Base-by-base conservation (phyloP, 2,888 invertebrate genomes). In the Pandemis heparana region DNA sequence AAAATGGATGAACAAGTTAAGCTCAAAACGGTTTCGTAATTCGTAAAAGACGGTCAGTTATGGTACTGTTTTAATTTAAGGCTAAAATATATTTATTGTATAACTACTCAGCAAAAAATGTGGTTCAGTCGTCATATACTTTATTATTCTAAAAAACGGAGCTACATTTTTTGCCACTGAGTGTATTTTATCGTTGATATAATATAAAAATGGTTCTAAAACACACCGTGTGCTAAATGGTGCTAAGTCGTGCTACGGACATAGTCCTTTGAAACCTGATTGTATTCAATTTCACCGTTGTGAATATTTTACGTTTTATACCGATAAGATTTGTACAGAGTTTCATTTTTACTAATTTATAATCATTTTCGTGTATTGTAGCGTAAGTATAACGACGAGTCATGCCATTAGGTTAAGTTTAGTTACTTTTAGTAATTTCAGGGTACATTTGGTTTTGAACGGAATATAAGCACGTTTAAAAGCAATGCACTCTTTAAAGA, bases 191-290 rank as follows among this genome's bases (percentile, higher is more conserved):
- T 23, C 10, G 23, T 56, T 56, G 56, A 23, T 56, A 56, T 77
- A 78, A 56, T 77, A 78, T 70, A 43, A 48, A 48, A 66, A 78
- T 78, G 76, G 77, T 79, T 79, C 77, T 82, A 81, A 77, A 84
- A 65, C 65, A 68, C 68, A 68, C 81, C 82, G 82, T 82, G 75
- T 82, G 79, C 81, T 80, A 80, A 84, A 89, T 93, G 93, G 93
- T 94, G 93, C 93, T 94, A 92, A 86, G 86, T 87, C 89, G 92
- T 93, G 92, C 92, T 92, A 91, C 88, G 92, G 91, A 91, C 90
- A 75, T 80, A 85, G 91, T 92, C 91, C 91, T 86, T 81, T 81
- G 80, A 85, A 91, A 89, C 89, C 89, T 91, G 89, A 90, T 87
- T 84, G 80, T 82, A 81, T 82, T 83, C 80, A 83, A 80, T 79